Evolutionary conservation across 2,888 invertebrate species (phyloP).

Genomic region (Cenopis cana): DNA sequence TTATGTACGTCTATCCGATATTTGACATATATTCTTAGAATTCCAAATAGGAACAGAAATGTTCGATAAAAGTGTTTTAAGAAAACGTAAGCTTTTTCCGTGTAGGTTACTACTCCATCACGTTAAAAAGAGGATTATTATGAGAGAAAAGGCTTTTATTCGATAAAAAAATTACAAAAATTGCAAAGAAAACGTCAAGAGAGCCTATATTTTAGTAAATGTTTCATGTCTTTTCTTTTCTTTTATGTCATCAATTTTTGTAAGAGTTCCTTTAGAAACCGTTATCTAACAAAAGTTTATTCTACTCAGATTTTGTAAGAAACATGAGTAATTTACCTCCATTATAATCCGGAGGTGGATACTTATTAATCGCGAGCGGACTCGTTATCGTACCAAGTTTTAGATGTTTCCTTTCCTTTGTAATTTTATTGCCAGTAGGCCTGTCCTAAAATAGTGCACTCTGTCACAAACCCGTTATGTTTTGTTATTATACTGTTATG

Average conservation of each 20-base stretch:
- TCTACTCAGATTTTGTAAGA: not conserved
- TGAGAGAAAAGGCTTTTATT: too few species aligned
- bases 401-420: not conserved
- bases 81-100: not conserved
- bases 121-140: too few species aligned
- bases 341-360: slow-evolving; percentile 18
- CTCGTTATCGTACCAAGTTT: slow-evolving; percentile 18
- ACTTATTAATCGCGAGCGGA: slow-evolving; percentile 22
- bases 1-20: too few species aligned
- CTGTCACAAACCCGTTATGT: not conserved
- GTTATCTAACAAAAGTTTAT: slow-evolving; percentile 7
- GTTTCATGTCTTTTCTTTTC: not conserved
- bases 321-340: slow-evolving; percentile 22
- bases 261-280: not conserved
- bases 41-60: not conserved
- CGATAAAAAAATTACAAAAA: too few species aligned
- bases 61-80: not conserved
- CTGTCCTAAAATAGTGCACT: not conserved
- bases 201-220: too few species aligned
- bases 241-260: not conserved
- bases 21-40: not conserved
- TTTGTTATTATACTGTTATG: not conserved
- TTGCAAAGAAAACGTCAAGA: too few species aligned
- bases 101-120: not conserved
- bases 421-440: slow-evolving; percentile 24